Evolutionary conservation across 2,797 vertebrate species (phyloP).

Genomic region (Tarsius wallacei): DNA sequence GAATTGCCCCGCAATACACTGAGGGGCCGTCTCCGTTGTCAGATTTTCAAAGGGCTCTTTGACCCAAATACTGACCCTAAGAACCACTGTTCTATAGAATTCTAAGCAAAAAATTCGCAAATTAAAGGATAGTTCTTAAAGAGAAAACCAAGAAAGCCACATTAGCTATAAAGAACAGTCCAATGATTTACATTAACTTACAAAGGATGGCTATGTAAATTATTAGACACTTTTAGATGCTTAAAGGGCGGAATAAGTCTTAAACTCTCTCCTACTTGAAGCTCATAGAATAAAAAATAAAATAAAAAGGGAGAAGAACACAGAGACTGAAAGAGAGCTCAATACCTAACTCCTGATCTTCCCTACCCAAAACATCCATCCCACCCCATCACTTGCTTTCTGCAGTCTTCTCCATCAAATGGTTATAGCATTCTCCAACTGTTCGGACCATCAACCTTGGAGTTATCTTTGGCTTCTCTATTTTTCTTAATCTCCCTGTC

Average conservation of each 20-base stretch:
- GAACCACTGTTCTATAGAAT: not conserved
- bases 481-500: not conserved
- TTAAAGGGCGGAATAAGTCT: not conserved
- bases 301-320: not conserved
- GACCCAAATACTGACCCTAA: not conserved
- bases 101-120: not conserved
- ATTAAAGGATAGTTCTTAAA: not conserved
- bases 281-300: not conserved
- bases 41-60: constrained; percentile 30
- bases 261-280: not conserved
- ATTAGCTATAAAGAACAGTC: not conserved
- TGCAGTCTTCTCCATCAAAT: not conserved
- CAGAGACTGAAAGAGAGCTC: not conserved
- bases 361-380: not conserved
- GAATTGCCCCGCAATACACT: not conserved
- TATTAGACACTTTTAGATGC: not conserved
- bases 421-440: not conserved
- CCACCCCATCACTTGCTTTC: not conserved
- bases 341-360: not conserved
- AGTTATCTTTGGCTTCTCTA: not conserved
- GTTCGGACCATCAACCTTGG: not conserved
- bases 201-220: not conserved
- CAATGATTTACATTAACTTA: not conserved
- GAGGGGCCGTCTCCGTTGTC: not conserved
- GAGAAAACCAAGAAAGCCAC: constrained; percentile 8